Evolutionary conservation across 2,113 vertebrate species (phyloP).

Genomic region (Panurus biarmicus): DNA sequence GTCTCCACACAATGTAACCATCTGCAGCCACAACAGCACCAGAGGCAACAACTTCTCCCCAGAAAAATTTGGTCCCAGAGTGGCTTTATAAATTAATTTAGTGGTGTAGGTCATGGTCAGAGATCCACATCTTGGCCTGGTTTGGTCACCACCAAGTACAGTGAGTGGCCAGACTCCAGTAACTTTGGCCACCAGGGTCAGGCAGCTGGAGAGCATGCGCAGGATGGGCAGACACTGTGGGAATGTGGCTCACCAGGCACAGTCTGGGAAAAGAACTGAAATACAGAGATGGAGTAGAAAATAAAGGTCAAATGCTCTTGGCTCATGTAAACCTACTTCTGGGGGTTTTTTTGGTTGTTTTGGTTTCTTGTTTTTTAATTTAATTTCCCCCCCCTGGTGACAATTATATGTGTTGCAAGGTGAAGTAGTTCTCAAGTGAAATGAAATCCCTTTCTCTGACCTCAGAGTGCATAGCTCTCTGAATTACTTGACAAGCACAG

Average conservation of each 20-base stretch:
- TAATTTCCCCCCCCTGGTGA: background rate
- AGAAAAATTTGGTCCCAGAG: background rate
- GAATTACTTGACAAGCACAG: background rate
- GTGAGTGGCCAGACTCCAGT: fast-evolving
- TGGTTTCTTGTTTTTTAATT: background rate
- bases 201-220: fast-evolving
- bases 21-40: background rate
- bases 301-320: background rate
- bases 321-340: background rate
- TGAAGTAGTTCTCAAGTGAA: background rate
- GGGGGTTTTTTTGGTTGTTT: background rate
- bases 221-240: background rate
- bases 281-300: background rate
- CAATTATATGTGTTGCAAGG: background rate
- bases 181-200: background rate
- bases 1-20: background rate
- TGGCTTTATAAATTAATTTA: background rate
- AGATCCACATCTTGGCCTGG: background rate
- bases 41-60: background rate
- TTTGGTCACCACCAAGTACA: background rate
- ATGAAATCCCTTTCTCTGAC: background rate
- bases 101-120: background rate
- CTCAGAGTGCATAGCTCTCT: background rate
- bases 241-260: background rate
- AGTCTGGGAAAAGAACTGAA: background rate